phyloP scores from a whole-genome alignment of 2,888 invertebrate species.

The Belgica antarctica region DNA sequence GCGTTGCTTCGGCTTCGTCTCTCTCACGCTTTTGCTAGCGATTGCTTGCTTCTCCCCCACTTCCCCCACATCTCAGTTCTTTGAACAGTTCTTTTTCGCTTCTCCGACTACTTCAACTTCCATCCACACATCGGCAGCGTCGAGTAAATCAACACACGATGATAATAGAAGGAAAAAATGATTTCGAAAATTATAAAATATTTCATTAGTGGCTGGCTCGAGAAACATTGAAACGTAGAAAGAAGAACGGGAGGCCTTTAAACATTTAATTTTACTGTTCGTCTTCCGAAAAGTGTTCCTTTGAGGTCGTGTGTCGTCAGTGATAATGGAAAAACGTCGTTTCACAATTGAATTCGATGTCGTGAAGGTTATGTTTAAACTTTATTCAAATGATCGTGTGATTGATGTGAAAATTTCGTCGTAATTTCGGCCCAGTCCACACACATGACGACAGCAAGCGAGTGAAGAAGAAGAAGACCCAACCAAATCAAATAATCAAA shows the following conservation, averaged over 20 bases:
- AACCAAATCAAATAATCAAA: slow-evolving; percentile 25
- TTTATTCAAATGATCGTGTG: not conserved
- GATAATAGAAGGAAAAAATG: slow-evolving; percentile 21
- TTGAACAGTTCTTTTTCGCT: not conserved
- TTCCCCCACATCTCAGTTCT: not conserved
- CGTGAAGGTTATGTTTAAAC: no score
- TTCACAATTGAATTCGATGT: no score
- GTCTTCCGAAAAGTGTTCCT: no score
- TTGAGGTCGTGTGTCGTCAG: no score
- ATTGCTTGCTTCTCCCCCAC: not conserved
- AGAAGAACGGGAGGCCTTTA: slow-evolving; percentile 29
- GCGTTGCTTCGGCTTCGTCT: not conserved
- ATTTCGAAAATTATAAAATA: slow-evolving; percentile 26
- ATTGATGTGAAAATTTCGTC: slow-evolving; percentile 1
- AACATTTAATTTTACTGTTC: no score
- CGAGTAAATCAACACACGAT: slow-evolving; percentile 28
- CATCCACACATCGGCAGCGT: not conserved
- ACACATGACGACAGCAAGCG: not conserved
- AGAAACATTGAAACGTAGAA: slow-evolving; percentile 39
- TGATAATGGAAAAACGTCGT: not conserved
- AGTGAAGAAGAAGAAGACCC: not conserved
- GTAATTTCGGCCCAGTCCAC: not conserved
- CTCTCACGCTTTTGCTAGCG: not conserved
- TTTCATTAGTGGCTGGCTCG: slow-evolving; percentile 37
- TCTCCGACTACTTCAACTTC: slow-evolving; percentile 1